Conservation (phyloP, 2,888 invertebrate species). For the Cartodere bifasciata region DNA sequence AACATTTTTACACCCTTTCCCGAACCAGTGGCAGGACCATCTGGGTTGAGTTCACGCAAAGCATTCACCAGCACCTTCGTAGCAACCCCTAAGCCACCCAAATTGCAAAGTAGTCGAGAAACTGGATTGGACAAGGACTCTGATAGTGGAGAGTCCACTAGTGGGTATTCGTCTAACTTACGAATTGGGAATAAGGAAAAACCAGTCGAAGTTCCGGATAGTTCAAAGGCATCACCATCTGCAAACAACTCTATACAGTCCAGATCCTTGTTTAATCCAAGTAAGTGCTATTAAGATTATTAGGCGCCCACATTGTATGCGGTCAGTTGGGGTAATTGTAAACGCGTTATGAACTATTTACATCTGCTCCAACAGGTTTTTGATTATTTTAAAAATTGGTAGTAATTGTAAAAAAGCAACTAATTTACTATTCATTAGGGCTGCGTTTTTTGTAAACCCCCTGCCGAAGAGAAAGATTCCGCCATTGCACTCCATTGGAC, state of each 20-base stretch:
- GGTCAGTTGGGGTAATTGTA: too few relatives aligned
- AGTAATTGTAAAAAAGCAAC: too few relatives aligned
- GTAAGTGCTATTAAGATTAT: too few relatives aligned
- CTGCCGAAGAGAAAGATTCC: too few relatives aligned
- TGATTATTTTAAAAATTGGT: too few relatives aligned
- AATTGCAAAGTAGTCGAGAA: background rate
- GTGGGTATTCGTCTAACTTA: conserved; percentile 42
- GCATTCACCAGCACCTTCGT: conserved; percentile 14
- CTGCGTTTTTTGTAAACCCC: too few relatives aligned
- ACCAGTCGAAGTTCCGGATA: conserved; percentile 21
- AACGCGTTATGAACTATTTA: too few relatives aligned
- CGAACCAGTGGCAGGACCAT: conserved; percentile 31
- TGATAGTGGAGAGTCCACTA: conserved; percentile 45
- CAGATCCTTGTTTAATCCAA: conserved; percentile 23
- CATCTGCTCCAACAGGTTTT: too few relatives aligned
- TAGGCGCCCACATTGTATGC: too few relatives aligned
- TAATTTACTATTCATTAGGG: too few relatives aligned
- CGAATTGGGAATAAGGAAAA: conserved; percentile 26
- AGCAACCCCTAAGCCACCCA: conserved; percentile 1
- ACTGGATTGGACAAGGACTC: conserved; percentile 38
- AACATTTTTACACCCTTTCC: conserved; percentile 15
- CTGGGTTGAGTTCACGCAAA: conserved; percentile 25
- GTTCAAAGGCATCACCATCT: conserved; percentile 20
- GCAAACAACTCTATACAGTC: conserved; percentile 17
- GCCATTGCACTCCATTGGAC: too few relatives aligned